These are phyloP conservation scores for Euleptes europaea DNA, from an alignment of 2,113 vertebrate species.

Conservation along the genomic window DNA sequence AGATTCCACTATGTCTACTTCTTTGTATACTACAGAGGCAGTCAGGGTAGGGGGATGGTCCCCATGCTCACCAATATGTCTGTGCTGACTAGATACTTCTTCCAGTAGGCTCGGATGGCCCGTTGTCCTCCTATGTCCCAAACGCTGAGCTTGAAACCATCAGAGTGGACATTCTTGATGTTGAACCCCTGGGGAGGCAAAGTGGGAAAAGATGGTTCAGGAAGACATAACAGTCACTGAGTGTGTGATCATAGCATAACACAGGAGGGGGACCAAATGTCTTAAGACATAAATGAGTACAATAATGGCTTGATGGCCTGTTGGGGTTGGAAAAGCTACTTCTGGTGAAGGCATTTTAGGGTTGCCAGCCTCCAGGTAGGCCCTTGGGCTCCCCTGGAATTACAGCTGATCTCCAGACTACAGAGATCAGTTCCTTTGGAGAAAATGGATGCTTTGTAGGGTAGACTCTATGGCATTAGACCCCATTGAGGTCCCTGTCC, in stretches of 20 bases:
- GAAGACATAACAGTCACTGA: no score
- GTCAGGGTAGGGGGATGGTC: not conserved
- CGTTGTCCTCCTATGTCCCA: constrained; percentile 89
- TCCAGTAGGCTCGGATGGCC: constrained; percentile 85
- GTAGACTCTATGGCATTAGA: no score
- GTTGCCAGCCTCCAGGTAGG: no score
- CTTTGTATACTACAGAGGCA: not conserved
- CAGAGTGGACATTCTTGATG: constrained; percentile 85
- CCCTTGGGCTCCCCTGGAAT: no score
- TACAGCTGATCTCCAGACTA: no score
- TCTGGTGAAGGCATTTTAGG: no score
- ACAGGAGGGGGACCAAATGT: not conserved
- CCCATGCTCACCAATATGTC: constrained; percentile 79
- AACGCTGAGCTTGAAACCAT: constrained; percentile 85
- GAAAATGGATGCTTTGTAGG: no score
- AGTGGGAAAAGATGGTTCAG: accelerated
- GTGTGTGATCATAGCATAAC: not conserved
- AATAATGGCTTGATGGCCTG: not conserved
- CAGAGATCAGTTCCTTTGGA: no score
- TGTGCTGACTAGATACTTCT: constrained; percentile 86
- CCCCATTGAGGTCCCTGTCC: no score
- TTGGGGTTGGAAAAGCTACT: not conserved
- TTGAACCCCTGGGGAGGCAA: constrained; percentile 77
- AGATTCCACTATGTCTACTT: not conserved
- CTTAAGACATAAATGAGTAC: not conserved